Base-by-base conservation (phyloP, 2,113 vertebrate species). In the Azemiops feae region DNA sequence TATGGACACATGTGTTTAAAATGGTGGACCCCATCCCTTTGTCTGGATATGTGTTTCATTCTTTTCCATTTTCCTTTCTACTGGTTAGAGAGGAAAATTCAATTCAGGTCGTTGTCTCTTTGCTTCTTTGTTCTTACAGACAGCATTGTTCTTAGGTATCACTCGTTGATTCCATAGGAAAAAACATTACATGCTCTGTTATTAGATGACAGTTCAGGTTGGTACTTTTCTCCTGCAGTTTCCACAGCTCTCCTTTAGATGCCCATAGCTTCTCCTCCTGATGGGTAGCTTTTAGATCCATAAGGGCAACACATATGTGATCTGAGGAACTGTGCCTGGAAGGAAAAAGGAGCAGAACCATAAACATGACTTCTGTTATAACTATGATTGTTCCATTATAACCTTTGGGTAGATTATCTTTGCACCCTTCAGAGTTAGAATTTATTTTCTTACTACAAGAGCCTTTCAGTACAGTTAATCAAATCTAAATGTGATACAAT, bases 21-120 rank as follows among this genome's bases (percentile, higher is more conserved):
- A 97, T 97, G 96, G 95, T 97, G 95, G 96, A 96, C 96, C 96
- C 96, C 97, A 96, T 96, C 96, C 96, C 96, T 97, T 95, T 96
- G 96, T 97, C 96, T 96, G 95, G 96, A 95, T 97, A 96, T 95
- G 92, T 97, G 95, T 95, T 96, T 96, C 95, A 96, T 96, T 95
- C 95, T 97, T 96, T 95, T 96, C 57, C 58, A 93, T 95, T 96
- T 93, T 95, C 91, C 95, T 96, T 95, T 96, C 92, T 95, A 3
- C 92, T 64, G 93, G 64, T 94, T 87, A 97, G 96, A 87, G 52
- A 95, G 55, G 96, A 92, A 47, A 89, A 45, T 94, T 92, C 47
- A 90, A 18, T 74, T 87, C 69, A 50, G 94, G 91, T 92, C 27
- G 52, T 45, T 57, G 0, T 92, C 22, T 23, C 85, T 92, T 91